These are phyloP conservation scores for Diaphora mendica DNA, from an alignment of 2,888 invertebrate species.

Conservation along the genomic window DNA sequence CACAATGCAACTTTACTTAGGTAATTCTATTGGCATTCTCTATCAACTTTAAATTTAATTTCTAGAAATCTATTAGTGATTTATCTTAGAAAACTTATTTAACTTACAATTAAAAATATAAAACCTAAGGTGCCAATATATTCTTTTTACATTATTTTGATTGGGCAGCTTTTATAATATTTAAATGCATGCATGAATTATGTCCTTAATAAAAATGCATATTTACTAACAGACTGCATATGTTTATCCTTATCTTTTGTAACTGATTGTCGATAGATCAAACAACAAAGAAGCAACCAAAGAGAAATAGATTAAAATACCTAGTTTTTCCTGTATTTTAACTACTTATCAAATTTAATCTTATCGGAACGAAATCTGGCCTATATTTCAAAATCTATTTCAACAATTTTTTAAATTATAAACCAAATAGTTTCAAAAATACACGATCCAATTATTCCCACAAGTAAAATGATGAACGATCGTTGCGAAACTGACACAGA, in stretches of 20 bases:
- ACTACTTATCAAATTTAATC: background rate
- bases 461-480: slow-evolving; percentile 24
- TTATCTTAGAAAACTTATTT: no score
- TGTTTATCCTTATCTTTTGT: background rate
- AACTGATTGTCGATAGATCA: background rate
- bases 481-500: slow-evolving; percentile 52
- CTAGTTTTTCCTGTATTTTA: background rate
- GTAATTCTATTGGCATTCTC: background rate
- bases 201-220: background rate
- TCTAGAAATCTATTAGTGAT: no score
- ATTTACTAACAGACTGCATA: background rate
- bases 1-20: no score
- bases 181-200: background rate
- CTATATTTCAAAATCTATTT: background rate
- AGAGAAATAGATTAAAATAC: background rate
- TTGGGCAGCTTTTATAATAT: background rate
- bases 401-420: background rate
- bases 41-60: background rate
- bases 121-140: background rate
- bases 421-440: background rate
- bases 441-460: slow-evolving; percentile 6
- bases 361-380: background rate
- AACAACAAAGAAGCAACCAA: background rate
- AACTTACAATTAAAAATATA: background rate
- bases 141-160: background rate